These are phyloP conservation scores for Phoxinus dragarum DNA, from an alignment of 2,797 vertebrate species.

Conservation along the genomic window DNA sequence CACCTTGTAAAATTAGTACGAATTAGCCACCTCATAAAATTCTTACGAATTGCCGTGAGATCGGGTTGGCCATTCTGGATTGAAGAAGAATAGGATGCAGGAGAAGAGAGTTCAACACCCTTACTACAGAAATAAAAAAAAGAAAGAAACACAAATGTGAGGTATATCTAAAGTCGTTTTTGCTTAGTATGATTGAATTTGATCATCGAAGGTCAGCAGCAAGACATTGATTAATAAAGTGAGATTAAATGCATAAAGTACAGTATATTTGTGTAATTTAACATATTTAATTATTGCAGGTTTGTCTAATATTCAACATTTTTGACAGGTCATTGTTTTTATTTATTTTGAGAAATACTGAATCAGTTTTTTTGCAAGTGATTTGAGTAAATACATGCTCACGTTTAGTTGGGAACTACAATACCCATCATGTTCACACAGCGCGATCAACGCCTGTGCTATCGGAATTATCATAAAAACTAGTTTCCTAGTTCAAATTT, in stretches of 20 bases:
- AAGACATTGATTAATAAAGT: background rate
- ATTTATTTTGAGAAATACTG: background rate
- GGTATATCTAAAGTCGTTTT: background rate
- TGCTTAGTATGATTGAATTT: background rate
- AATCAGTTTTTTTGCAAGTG: background rate
- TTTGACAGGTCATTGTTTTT: background rate
- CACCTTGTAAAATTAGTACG: too few relatives aligned
- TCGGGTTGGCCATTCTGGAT: too few relatives aligned
- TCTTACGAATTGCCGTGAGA: too few relatives aligned
- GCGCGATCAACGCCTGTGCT: too few relatives aligned
- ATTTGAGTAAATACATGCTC: background rate
- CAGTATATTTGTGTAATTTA: background rate
- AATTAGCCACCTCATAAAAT: too few relatives aligned
- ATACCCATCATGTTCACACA: background rate
- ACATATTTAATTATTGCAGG: background rate
- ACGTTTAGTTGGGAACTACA: background rate
- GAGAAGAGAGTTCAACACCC: background rate
- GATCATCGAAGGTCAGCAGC: background rate
- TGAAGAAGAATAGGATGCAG: too few relatives aligned
- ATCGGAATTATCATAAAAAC: too few relatives aligned
- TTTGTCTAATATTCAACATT: background rate
- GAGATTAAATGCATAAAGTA: background rate
- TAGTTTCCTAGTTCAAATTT: too few relatives aligned
- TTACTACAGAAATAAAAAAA: background rate
- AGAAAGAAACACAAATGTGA: background rate